Percentiles rank a stretch among this genome's conserved stretches.
Evolutionary conservation across 2,888 invertebrate species (phyloP).

Genomic region (Hyalella azteca): DNA sequence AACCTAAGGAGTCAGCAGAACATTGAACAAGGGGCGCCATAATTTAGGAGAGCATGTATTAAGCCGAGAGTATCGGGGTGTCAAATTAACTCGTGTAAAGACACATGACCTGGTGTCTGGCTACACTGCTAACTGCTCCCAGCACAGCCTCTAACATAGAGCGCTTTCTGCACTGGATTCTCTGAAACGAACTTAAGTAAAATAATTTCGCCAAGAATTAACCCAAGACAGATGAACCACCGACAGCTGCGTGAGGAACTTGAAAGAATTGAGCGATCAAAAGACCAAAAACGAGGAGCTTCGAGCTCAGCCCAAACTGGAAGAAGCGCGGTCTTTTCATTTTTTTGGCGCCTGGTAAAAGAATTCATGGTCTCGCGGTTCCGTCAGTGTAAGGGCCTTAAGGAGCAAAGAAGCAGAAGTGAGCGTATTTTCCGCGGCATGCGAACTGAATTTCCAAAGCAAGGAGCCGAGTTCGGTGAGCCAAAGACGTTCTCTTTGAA

Average conservation of each 20-base stretch:
- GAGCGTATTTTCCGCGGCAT: constrained; percentile 5
- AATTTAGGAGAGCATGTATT: constrained; percentile 36
- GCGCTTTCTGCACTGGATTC: background rate
- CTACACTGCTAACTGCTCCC: constrained; percentile 21
- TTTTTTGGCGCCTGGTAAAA: constrained; percentile 7
- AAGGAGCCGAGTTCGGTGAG: constrained; percentile 7
- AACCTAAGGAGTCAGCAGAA: constrained; percentile 28
- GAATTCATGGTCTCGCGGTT: background rate
- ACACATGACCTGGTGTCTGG: constrained; percentile 29
- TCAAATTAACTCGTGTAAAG: constrained; percentile 32
- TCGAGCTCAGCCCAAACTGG: background rate
- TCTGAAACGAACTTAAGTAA: background rate
- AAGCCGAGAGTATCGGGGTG: constrained; percentile 35
- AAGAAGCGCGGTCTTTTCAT: background rate
- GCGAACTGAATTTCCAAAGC: constrained; percentile 23
- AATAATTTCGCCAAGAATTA: background rate
- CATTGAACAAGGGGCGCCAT: constrained; percentile 34
- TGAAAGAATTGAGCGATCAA: background rate
- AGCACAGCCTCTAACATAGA: background rate
- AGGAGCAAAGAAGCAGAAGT: background rate
- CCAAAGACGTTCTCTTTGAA: constrained; percentile 28
- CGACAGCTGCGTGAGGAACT: background rate
- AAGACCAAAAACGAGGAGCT: background rate
- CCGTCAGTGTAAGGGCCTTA: background rate
- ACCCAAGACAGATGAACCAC: background rate